phyloP scores from a whole-genome alignment of 2,797 vertebrate genomes.

The Synaphobranchus kaupii region DNA sequence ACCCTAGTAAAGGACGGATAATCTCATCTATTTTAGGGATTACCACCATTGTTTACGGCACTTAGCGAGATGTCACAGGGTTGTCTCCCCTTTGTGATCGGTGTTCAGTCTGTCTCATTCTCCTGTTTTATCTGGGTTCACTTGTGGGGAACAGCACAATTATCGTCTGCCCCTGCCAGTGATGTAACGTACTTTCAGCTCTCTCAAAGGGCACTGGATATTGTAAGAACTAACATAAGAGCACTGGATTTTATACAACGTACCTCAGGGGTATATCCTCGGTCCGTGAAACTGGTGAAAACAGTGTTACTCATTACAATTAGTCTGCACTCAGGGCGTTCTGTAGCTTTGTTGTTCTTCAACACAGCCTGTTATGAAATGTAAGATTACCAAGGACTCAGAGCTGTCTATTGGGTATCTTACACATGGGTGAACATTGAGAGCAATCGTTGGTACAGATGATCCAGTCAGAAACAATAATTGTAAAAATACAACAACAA shows the following conservation, averaged over 20 bases:
- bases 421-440: background rate
- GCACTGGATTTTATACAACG: background rate
- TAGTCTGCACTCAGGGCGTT: background rate
- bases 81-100: constrained; percentile 21
- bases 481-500: background rate
- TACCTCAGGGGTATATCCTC: background rate
- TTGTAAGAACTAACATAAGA: background rate
- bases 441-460: background rate
- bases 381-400: background rate
- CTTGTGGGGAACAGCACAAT: background rate
- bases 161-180: constrained; percentile 1
- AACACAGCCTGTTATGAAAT: background rate
- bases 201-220: background rate
- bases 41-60: constrained; percentile 17
- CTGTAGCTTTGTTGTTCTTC: background rate
- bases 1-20: constrained; percentile 35
- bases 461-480: background rate
- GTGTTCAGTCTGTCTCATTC: constrained; percentile 11
- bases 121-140: background rate
- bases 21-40: constrained; percentile 33
- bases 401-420: background rate
- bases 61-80: constrained; percentile 10
- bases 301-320: background rate
- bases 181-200: background rate
- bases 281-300: background rate